Evolutionary conservation across 1,140 invertebrate genomes (phyloP).

Genomic region (Archegozetes longisetosus): DNA sequence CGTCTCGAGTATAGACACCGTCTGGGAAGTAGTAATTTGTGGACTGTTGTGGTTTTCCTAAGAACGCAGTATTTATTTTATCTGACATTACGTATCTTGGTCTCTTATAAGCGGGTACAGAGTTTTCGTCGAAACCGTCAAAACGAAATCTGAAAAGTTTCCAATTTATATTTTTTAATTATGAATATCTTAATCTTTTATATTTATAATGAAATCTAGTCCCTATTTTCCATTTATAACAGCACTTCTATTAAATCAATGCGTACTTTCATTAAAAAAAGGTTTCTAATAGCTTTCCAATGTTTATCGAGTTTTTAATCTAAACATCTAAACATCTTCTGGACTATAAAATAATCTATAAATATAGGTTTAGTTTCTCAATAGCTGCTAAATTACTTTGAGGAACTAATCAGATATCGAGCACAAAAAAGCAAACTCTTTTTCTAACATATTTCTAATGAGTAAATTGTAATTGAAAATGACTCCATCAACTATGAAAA

Average conservation of each 20-base stretch:
- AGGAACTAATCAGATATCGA: not conserved
- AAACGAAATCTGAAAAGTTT: slow-evolving; percentile 11
- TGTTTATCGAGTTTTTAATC: no score
- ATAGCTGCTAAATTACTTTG: not conserved
- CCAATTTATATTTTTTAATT: no score
- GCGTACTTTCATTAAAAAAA: not conserved
- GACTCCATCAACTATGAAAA: not conserved
- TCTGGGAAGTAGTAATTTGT: slow-evolving; percentile 10
- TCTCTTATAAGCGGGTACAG: not conserved
- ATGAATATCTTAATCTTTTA: no score
- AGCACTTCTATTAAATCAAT: not conserved
- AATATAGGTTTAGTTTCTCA: no score
- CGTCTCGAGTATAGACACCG: not conserved
- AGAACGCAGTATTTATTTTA: not conserved
- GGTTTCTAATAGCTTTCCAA: not conserved
- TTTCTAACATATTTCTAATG: not conserved
- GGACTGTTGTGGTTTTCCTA: not conserved
- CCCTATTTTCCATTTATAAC: not conserved
- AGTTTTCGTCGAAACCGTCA: not conserved
- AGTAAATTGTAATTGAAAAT: not conserved
- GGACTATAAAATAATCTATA: no score
- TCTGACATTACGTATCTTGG: not conserved
- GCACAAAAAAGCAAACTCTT: not conserved
- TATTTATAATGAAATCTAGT: no score
- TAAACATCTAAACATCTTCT: no score